These are phyloP conservation scores for Furcula furcula DNA, from an alignment of 2,888 invertebrate genomes.

Conservation along the genomic window DNA sequence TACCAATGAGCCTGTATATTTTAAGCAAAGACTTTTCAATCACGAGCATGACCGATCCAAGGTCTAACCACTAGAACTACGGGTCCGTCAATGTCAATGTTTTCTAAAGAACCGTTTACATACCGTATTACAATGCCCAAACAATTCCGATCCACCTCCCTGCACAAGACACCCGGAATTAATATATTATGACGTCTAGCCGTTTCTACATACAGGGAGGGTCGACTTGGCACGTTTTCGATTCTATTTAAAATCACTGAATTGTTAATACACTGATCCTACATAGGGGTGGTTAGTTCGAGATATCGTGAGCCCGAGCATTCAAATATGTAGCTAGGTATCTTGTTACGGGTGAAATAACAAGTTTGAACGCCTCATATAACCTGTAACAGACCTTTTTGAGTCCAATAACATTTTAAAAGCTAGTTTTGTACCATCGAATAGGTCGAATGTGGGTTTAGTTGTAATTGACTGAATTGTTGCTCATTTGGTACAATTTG, in stretches of 20 bases:
- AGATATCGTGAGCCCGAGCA: slow-evolving; percentile 17
- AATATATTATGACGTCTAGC: slow-evolving; percentile 48
- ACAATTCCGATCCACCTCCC: no score
- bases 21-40: no score
- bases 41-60: no score
- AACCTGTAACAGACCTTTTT: slow-evolving; percentile 18
- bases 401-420: neutral
- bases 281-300: slow-evolving; percentile 17
- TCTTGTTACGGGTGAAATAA: slow-evolving; percentile 19
- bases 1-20: no score
- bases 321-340: slow-evolving; percentile 32
- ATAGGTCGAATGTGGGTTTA: no score
- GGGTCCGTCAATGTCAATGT: no score
- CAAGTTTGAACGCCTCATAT: neutral
- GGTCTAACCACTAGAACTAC: no score
- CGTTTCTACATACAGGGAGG: slow-evolving; percentile 16
- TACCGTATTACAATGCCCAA: no score
- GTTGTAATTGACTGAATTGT: no score
- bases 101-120: no score
- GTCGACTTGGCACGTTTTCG: slow-evolving; percentile 67
- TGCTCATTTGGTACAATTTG: no score
- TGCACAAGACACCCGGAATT: slow-evolving; percentile 21
- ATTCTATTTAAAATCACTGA: slow-evolving; percentile 72
- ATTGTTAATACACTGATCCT: slow-evolving; percentile 55
- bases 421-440: neutral